Conservation (phyloP, 2,113 vertebrate species). For the Paracanthobrama guichenoti region DNA sequence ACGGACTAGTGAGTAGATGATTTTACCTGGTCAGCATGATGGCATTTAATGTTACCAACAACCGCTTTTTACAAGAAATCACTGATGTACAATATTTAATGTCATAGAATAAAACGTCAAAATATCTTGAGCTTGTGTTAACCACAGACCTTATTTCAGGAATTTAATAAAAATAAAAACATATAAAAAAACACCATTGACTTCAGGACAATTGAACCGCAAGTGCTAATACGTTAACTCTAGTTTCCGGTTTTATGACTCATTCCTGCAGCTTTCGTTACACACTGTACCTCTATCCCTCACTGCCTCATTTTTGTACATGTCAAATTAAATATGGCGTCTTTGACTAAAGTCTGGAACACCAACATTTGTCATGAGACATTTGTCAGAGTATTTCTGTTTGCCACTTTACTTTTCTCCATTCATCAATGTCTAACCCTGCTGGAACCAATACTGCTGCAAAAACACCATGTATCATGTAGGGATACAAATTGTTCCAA, state of each 20-base stretch:
- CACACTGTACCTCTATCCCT: not conserved
- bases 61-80: not conserved
- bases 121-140: not conserved
- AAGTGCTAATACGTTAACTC: not conserved
- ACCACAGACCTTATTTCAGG: not conserved
- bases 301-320: not conserved
- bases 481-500: not conserved
- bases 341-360: not conserved
- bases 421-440: not conserved
- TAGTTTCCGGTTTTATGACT: not conserved
- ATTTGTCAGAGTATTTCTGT: too few species aligned
- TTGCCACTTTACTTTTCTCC: not conserved
- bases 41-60: not conserved
- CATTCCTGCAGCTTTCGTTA: not conserved
- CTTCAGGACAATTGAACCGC: not conserved
- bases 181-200: not conserved
- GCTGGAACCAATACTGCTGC: not conserved
- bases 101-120: not conserved
- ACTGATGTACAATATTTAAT: not conserved
- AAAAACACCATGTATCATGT: not conserved
- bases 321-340: not conserved
- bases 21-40: not conserved
- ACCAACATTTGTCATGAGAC: not conserved
- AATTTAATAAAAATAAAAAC: not conserved
- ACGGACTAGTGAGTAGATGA: not conserved